These are phyloP conservation scores for Tylochromis polylepis DNA, from an alignment of 2,113 vertebrate genomes.

Conservation along the genomic window DNA sequence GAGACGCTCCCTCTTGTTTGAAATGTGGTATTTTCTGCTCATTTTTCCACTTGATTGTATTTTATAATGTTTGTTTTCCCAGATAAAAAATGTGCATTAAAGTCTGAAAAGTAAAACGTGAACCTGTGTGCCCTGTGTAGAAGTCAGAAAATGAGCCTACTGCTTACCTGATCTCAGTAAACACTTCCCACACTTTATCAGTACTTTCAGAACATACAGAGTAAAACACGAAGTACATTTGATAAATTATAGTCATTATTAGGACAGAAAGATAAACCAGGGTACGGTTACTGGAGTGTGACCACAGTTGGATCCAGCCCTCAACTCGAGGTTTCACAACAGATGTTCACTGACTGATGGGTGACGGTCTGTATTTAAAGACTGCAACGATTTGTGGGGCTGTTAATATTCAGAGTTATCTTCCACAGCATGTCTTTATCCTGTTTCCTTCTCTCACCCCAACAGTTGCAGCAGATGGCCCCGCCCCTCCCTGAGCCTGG, in stretches of 20 bases:
- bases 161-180: background rate
- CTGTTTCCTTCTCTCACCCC: background rate
- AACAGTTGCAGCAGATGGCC: fast-evolving
- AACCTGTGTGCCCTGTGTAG: background rate
- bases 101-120: background rate
- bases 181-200: background rate
- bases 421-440: background rate
- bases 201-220: background rate
- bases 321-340: background rate
- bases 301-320: background rate
- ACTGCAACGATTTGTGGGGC: background rate
- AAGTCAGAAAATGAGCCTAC: background rate
- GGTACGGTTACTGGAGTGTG: background rate
- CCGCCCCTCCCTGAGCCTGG: background rate
- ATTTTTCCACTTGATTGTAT: background rate
- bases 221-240: background rate
- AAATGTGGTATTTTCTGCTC: background rate
- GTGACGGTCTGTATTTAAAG: background rate
- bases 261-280: background rate
- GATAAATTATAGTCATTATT: background rate
- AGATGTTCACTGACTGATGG: background rate
- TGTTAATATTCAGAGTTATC: background rate
- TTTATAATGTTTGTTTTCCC: background rate
- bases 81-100: background rate
- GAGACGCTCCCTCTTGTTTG: background rate